Evolutionary conservation across 2,797 vertebrate species (phyloP).

Genomic region (Acrossocheilus fasciatus): DNA sequence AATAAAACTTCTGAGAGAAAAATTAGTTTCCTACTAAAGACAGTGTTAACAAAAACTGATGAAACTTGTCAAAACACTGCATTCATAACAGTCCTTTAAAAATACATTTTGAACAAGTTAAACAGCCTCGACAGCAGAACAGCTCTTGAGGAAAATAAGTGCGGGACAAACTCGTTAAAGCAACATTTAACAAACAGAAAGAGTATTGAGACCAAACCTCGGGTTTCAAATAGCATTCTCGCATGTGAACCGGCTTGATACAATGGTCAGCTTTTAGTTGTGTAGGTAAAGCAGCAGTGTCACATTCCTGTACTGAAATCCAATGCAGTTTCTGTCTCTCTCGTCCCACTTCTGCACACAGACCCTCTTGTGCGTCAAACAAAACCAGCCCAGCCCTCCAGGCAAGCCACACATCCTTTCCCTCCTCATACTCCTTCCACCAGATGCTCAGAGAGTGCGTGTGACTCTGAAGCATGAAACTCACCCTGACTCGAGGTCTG

Average conservation of each 20-base stretch:
- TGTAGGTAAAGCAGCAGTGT: conserved; percentile 47
- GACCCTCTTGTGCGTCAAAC: conserved; percentile 59
- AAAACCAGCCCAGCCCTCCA: conserved; percentile 48
- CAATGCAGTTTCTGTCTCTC: conserved; percentile 52
- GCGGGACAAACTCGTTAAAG: not conserved
- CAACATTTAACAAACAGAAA: conserved; percentile 41
- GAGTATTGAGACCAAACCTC: conserved; percentile 39
- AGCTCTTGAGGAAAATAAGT: not conserved
- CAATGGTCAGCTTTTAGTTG: conserved; percentile 49
- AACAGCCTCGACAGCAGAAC: not conserved
- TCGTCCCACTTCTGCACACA: conserved; percentile 62
- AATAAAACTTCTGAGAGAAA: conserved; percentile 10
- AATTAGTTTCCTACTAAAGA: not conserved
- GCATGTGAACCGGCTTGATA: conserved; percentile 43
- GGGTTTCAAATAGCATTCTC: conserved; percentile 43
- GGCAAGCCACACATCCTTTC: conserved; percentile 40
- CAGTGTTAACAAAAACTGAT: not conserved
- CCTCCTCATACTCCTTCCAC: conserved; percentile 6
- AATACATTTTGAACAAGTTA: not conserved
- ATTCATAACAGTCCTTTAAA: not conserved
- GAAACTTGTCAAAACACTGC: not conserved
- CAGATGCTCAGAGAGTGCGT: not conserved
- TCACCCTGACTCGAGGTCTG: conserved; percentile 81
- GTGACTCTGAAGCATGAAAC: conserved; percentile 39
- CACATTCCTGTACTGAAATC: conserved; percentile 61